phyloP scores from a whole-genome alignment of 2,113 vertebrate genomes.

The Rattus norvegicus region GRCr8 NC_086039.1:8642001-8642500 shows the following conservation, averaged over 20 bases:
- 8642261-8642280: neutral
- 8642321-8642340: constrained; percentile 11
- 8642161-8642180: neutral
- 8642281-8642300: neutral
- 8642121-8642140: neutral
- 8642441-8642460: constrained; percentile 1
- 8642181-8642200: neutral
- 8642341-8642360: neutral
- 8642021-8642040: neutral
- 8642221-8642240: neutral
- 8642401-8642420: constrained; percentile 6
- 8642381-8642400: constrained; percentile 5
- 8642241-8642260: neutral
- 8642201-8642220: neutral
- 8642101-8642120: neutral
- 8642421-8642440: constrained; percentile 13
- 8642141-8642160: neutral
- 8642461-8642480: constrained; percentile 35
- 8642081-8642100: neutral
- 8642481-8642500: constrained; percentile 16
- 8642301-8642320: constrained; percentile 4
- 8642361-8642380: constrained; percentile 23
- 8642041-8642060: neutral
- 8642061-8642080: neutral
- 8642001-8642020: neutral